Conservation (phyloP, 92 coral and sea anemone genomes). For the Porites rus region DNA sequence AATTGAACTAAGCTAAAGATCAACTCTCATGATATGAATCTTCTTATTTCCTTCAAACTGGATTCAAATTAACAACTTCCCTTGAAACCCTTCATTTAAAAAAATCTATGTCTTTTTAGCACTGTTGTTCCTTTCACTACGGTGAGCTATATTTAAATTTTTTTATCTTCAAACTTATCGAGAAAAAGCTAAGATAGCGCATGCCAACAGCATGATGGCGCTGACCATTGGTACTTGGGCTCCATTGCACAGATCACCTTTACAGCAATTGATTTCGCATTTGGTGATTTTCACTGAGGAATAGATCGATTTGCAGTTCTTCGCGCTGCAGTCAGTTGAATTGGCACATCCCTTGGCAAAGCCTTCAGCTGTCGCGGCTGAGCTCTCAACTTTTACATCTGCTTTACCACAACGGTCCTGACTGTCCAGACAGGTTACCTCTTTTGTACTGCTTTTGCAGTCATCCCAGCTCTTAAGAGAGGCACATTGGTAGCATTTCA, state of each 20-base stretch:
- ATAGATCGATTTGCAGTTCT: background rate
- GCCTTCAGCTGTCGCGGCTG: background rate
- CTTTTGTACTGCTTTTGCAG: background rate
- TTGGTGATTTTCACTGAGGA: background rate
- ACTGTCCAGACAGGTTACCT: background rate
- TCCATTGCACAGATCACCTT: slow-evolving; percentile 47
- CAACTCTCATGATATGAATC: no score
- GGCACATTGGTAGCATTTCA: background rate
- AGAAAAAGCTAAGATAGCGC: slow-evolving; percentile 48
- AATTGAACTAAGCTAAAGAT: no score
- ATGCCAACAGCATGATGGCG: slow-evolving; percentile 46
- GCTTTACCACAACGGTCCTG: background rate
- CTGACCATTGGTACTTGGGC: slow-evolving; percentile 56
- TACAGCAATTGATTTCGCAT: slow-evolving; percentile 57
- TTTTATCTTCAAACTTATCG: background rate
- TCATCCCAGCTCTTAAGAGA: slow-evolving; percentile 3
- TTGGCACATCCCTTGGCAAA: background rate
- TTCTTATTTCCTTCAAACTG: no score
- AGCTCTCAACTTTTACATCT: background rate
- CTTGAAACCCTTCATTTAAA: no score
- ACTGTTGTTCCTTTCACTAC: no score
- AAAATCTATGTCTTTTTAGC: no score
- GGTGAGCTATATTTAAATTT: no score
- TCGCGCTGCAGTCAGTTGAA: background rate
- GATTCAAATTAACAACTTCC: no score